Evolutionary conservation across 2,888 invertebrate genomes (phyloP).

Genomic region (Papilio gigon): DNA sequence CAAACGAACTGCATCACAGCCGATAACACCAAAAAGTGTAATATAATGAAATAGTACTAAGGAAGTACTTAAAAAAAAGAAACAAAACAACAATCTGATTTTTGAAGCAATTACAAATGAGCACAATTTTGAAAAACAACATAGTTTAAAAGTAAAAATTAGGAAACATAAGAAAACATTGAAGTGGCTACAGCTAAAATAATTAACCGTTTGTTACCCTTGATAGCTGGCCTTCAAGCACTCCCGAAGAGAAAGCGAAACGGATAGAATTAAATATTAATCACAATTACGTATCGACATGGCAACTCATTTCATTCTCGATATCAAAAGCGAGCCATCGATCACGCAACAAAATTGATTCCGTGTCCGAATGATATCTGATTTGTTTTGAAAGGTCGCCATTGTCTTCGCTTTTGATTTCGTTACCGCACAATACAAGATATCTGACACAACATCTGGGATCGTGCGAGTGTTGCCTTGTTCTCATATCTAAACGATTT

Average conservation of each 20-base stretch:
- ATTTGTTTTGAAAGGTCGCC: constrained; percentile 44
- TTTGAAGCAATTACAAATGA: no score
- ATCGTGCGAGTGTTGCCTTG: constrained; percentile 22
- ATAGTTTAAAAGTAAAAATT: no score
- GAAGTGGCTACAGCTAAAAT: neutral
- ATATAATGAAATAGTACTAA: neutral
- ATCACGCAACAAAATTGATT: constrained; percentile 44
- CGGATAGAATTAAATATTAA: constrained; percentile 32
- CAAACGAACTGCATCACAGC: neutral
- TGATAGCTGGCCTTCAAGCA: constrained; percentile 26
- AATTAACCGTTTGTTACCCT: constrained; percentile 15
- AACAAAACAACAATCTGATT: no score
- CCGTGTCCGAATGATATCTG: constrained; percentile 45
- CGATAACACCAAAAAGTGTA: neutral
- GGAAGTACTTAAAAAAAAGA: no score
- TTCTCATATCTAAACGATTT: constrained; percentile 30
- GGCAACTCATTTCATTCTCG: constrained; percentile 35
- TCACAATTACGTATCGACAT: constrained; percentile 40
- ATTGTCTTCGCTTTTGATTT: constrained; percentile 42
- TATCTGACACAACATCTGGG: constrained; percentile 12
- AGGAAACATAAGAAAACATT: no score
- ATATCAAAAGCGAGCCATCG: constrained; percentile 35
- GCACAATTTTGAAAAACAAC: no score
- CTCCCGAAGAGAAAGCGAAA: constrained; percentile 27
- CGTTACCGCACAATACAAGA: constrained; percentile 34